Evolutionary conservation across 2,113 vertebrate genomes (phyloP).

Genomic region (Leptocoma aspasia): DNA sequence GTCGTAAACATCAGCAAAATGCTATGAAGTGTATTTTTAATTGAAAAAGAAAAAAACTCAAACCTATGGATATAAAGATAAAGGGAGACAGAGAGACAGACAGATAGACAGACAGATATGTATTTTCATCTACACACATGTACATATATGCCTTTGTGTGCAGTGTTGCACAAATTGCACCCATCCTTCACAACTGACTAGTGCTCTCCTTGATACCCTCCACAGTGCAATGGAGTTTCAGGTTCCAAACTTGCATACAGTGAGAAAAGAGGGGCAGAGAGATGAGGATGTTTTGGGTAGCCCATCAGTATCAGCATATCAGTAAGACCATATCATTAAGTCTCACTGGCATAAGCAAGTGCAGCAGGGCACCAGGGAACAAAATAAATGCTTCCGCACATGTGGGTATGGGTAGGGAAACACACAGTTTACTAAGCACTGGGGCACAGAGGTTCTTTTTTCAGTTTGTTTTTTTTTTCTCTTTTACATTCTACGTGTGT

Average conservation of each 20-base stretch:
- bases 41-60: background rate
- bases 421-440: background rate
- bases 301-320: background rate
- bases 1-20: background rate
- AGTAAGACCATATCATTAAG: background rate
- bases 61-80: background rate
- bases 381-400: background rate
- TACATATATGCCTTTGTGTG: background rate
- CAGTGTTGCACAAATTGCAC: background rate
- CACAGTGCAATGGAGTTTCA: background rate
- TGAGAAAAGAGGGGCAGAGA: background rate
- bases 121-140: background rate
- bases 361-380: background rate
- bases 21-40: background rate
- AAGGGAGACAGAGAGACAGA: background rate
- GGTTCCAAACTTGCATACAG: background rate
- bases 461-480: background rate
- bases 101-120: background rate
- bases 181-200: background rate
- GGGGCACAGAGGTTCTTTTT: rapidly evolving
- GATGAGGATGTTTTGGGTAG: background rate
- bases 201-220: background rate
- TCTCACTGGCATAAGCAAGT: background rate
- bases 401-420: background rate
- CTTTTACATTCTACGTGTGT: background rate